These are phyloP conservation scores for Melierax canorus DNA, from an alignment of 2,113 vertebrate species.

Conservation along the genomic window DNA sequence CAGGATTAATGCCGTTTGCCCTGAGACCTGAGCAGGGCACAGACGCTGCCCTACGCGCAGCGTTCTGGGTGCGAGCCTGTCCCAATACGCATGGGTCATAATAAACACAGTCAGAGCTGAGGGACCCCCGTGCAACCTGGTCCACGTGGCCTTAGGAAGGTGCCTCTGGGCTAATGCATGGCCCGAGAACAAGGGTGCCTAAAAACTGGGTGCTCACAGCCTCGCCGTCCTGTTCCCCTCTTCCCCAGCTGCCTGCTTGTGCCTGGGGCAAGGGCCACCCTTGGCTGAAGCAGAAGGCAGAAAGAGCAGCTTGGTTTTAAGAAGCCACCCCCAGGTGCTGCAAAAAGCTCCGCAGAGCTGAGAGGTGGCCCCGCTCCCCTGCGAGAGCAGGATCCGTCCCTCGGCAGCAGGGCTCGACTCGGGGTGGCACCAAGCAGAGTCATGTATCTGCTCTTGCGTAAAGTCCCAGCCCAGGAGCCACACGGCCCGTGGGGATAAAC, in stretches of 20 bases:
- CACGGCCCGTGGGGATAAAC: neutral
- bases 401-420: neutral
- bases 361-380: rapidly evolving
- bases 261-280: neutral
- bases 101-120: neutral
- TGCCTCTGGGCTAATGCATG: rapidly evolving
- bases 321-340: neutral
- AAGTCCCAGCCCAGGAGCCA: neutral
- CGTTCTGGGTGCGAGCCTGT: rapidly evolving
- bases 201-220: neutral
- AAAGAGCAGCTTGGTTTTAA: neutral
- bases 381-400: rapidly evolving
- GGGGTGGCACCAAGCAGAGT: neutral
- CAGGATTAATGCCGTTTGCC: neutral
- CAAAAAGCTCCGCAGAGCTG: neutral
- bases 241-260: neutral
- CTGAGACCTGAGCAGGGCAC: neutral
- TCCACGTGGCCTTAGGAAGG: neutral
- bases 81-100: rapidly evolving
- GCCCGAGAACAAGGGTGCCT: too few species aligned
- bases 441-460: neutral
- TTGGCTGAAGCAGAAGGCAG: neutral
- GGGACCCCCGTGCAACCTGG: neutral
- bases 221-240: rapidly evolving
- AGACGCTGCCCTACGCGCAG: neutral